Percentiles rank a stretch among this genome's conserved stretches.
These are phyloP conservation scores for Potamarius usumacintae DNA, from an alignment of 2,113 vertebrate species.

Conservation along the genomic window DNA sequence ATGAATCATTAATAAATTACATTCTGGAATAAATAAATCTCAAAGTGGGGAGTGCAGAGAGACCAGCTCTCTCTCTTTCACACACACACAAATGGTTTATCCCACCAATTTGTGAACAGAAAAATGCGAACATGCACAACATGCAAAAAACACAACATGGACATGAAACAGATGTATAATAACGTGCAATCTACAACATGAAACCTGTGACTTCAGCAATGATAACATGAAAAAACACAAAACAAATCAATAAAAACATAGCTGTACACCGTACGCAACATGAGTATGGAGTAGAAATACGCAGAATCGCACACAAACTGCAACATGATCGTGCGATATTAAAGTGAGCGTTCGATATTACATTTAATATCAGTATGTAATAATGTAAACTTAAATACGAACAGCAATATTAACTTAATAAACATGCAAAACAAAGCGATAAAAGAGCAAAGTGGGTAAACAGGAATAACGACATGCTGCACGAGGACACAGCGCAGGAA, in stretches of 20 bases:
- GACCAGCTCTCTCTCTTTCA: background rate
- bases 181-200: too few species aligned
- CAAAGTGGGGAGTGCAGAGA: background rate
- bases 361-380: too few species aligned
- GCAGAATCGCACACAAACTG: too few species aligned
- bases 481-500: background rate
- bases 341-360: too few species aligned
- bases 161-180: background rate
- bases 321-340: too few species aligned
- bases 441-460: background rate
- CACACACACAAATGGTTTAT: background rate
- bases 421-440: background rate
- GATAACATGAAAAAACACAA: too few species aligned
- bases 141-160: background rate
- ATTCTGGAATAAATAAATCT: background rate
- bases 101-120: rapidly evolving
- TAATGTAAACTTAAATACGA: background rate
- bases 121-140: background rate
- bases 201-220: too few species aligned
- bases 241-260: too few species aligned
- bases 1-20: background rate
- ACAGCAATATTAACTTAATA: background rate
- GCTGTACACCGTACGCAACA: too few species aligned
- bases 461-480: background rate
- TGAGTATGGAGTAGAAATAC: too few species aligned